Percentiles rank a stretch among this genome's conserved stretches.
Conservation (phyloP, 2,797 vertebrate species). For the Chiloscyllium punctatum region DNA sequence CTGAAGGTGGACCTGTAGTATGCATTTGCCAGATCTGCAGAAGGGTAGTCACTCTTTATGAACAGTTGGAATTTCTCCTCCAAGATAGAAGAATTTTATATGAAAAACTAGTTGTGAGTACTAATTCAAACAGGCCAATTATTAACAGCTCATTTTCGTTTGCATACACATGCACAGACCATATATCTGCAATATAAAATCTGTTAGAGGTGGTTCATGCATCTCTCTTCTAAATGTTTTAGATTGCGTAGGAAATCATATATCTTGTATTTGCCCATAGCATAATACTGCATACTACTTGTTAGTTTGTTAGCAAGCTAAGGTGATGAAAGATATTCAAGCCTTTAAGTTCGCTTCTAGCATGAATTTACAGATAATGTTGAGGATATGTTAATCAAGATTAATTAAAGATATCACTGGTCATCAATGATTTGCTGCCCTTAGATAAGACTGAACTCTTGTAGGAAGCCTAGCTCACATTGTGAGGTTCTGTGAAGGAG, state of each 20-base stretch:
- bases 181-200: not conserved
- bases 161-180: not conserved
- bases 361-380: not conserved
- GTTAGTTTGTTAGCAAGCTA: not conserved
- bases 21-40: not conserved
- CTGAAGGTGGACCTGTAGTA: not conserved
- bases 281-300: not conserved
- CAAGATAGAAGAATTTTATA: not conserved
- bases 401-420: not conserved
- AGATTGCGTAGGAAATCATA: not conserved
- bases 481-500: not conserved
- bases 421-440: not conserved
- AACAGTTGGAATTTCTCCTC: not conserved
- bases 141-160: not conserved
- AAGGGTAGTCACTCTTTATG: not conserved
- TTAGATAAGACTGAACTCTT: not conserved
- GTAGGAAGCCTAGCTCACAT: not conserved
- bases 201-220: not conserved
- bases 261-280: not conserved
- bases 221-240: not conserved
- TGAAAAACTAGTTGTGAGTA: not conserved
- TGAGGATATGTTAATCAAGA: not conserved
- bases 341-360: not conserved
- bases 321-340: not conserved
- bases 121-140: not conserved